Evolutionary conservation across 2,797 vertebrate genomes (phyloP).

Genomic region (Neoniphon sammara): DNA sequence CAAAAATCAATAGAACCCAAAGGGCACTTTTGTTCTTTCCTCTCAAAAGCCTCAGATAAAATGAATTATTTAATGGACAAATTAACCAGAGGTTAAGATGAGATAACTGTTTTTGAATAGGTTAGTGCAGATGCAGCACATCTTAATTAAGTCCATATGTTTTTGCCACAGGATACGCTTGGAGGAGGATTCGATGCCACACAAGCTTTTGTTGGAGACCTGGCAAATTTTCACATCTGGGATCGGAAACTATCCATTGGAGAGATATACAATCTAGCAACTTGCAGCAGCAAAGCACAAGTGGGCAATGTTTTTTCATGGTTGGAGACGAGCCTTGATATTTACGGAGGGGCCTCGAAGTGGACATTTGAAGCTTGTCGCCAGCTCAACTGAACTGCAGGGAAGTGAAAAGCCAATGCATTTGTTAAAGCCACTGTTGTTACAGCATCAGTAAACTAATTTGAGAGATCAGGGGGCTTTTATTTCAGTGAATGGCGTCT

Average conservation of each 20-base stretch:
- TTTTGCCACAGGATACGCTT: constrained; percentile 88
- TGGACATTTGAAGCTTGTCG: constrained; percentile 98
- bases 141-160: constrained; percentile 53
- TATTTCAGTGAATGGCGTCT: constrained; percentile 56
- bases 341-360: constrained; percentile 95
- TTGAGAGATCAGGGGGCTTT: constrained; percentile 55
- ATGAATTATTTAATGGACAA: constrained; percentile 19
- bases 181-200: constrained; percentile 97
- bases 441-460: constrained; percentile 51
- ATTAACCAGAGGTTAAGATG: constrained; percentile 15
- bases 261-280: constrained; percentile 95
- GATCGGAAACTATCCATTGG: constrained; percentile 92
- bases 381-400: constrained; percentile 89
- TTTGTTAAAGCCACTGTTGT: constrained; percentile 60
- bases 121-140: neutral
- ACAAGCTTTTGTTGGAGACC: constrained; percentile 94
- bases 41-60: neutral
- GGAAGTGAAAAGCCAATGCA: constrained; percentile 38
- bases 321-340: constrained; percentile 93
- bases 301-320: constrained; percentile 95
- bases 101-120: constrained; percentile 1
- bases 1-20: constrained; percentile 28
- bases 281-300: constrained; percentile 95
- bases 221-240: constrained; percentile 98
- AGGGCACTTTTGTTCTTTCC: constrained; percentile 14